Evolutionary conservation across 2,113 vertebrate genomes (phyloP).

Genomic region (Amblyornis subalaris): DNA sequence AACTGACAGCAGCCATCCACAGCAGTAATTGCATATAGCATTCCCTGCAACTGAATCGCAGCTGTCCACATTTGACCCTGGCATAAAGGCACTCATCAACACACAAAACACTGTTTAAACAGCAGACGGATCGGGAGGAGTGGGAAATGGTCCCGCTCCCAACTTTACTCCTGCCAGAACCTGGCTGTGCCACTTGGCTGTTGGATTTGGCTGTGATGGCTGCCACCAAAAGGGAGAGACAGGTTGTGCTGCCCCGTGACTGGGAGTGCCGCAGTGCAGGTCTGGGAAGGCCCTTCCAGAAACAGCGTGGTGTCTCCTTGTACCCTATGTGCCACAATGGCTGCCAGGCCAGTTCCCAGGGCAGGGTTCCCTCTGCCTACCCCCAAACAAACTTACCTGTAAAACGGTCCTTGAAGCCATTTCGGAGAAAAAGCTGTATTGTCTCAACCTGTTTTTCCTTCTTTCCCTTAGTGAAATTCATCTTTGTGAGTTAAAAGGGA

Average conservation of each 20-base stretch:
- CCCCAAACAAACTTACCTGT: not conserved
- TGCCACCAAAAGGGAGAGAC: not conserved
- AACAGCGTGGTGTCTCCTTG: not conserved
- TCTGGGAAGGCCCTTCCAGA: not conserved
- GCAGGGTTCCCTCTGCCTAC: not conserved
- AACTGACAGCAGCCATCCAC: not conserved
- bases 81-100: not conserved
- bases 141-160: not conserved
- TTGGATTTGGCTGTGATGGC: rapidly evolving
- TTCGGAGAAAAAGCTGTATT: not conserved
- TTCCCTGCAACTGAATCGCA: not conserved
- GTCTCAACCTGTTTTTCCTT: not conserved
- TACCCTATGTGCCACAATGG: not conserved
- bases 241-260: rapidly evolving
- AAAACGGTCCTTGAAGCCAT: not conserved
- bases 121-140: rapidly evolving
- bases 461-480: not conserved
- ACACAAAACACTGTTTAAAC: not conserved
- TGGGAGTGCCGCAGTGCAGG: not conserved
- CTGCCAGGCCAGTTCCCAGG: not conserved
- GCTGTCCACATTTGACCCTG: not conserved
- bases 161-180: not conserved
- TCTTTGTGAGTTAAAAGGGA: conserved; percentile 29
- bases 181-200: not conserved
- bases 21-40: not conserved